These are phyloP conservation scores for Cynopterus brachyotis DNA, from an alignment of 2,113 vertebrate genomes.

Conservation along the genomic window DNA sequence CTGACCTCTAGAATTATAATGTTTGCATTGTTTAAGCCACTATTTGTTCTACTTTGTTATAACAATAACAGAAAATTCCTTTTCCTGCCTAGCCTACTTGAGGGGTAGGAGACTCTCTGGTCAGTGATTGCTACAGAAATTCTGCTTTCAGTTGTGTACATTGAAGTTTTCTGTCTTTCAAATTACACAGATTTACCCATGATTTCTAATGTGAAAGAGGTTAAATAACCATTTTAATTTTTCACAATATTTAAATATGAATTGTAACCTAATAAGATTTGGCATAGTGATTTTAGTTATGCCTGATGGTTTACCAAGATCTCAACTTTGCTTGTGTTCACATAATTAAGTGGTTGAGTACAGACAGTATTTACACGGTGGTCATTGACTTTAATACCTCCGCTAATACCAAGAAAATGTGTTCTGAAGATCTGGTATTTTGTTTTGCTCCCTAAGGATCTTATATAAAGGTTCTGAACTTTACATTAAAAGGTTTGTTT, in stretches of 20 bases:
- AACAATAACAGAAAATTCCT: background rate
- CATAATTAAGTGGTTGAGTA: background rate
- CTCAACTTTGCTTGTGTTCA: background rate
- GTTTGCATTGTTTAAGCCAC: background rate
- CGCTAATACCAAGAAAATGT: background rate
- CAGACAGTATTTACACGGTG: background rate
- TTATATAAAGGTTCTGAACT: conserved; percentile 31
- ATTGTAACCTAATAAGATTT: background rate
- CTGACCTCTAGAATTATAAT: background rate
- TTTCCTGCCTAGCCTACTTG: background rate
- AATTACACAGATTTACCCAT: background rate
- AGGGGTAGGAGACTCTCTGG: background rate
- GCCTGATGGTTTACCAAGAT: background rate
- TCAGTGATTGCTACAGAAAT: background rate
- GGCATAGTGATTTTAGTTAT: background rate
- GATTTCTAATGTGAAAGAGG: background rate
- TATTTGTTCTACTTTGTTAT: background rate
- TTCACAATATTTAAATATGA: background rate
- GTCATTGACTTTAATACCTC: background rate
- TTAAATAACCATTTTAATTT: background rate
- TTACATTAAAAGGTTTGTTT: conserved; percentile 52
- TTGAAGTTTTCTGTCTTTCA: background rate
- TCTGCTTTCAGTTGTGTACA: background rate
- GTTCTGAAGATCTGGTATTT: conserved; percentile 13
- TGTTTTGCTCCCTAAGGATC: background rate